Percentiles rank a stretch among this genome's conserved stretches.
phyloP scores from a whole-genome alignment of 1,140 invertebrate species.

The Bacillus rossius region DNA sequence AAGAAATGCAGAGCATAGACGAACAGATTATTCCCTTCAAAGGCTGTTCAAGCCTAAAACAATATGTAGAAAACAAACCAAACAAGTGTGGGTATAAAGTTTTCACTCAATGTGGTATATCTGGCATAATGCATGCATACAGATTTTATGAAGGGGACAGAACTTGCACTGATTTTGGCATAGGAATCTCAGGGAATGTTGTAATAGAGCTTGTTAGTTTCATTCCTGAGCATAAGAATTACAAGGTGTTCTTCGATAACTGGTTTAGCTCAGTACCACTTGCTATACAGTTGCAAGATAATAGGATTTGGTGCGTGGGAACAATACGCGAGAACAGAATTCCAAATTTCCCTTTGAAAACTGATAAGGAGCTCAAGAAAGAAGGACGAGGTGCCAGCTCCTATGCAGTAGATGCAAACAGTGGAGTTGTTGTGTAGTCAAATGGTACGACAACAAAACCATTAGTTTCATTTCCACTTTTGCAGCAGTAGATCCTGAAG shows the following conservation, averaged over 20 bases:
- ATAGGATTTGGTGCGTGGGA: neutral
- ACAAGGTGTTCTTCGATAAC: conserved; percentile 5
- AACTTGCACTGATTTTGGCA: neutral
- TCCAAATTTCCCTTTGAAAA: conserved; percentile 9
- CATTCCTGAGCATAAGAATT: neutral
- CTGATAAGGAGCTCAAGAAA: conserved; percentile 36
- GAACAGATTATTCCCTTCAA: conserved; percentile 35
- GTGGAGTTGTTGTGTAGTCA: conserved; percentile 31
- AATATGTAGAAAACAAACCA: conserved; percentile 32
- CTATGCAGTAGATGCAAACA: conserved; percentile 14
- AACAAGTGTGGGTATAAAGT: conserved; percentile 31
- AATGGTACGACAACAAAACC: conserved; percentile 42
- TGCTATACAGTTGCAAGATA: neutral
- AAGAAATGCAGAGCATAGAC: conserved; percentile 35
- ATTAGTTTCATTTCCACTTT: conserved; percentile 39
- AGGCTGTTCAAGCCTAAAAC: conserved; percentile 24
- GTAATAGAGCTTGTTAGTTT: neutral
- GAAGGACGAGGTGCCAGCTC: conserved; percentile 31
- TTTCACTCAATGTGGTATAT: conserved; percentile 16
- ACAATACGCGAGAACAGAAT: neutral
- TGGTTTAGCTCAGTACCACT: conserved; percentile 8
- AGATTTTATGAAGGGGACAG: conserved; percentile 20
- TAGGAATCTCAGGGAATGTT: conserved; percentile 1
- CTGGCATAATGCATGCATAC: conserved; percentile 25
- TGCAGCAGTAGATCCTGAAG: conserved; percentile 31